phyloP scores from a whole-genome alignment of 2,888 invertebrate genomes.

The Escarpia spicata region DNA sequence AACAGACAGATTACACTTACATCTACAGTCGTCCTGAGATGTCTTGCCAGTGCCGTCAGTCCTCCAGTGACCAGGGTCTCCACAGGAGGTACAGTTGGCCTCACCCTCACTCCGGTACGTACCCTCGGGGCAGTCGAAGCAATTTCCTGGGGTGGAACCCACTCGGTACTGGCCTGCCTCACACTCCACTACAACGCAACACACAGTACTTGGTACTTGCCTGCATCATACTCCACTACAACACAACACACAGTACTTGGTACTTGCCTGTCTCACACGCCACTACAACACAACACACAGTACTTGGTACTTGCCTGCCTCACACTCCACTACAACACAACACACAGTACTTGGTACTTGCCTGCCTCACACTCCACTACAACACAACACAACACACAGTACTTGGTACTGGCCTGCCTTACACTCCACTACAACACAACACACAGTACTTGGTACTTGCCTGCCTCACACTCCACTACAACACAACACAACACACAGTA shows the following conservation, averaged over 20 bases:
- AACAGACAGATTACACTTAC: not conserved
- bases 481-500: not conserved
- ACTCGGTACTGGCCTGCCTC: not conserved
- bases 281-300: not conserved
- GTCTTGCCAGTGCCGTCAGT: not conserved
- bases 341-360: too few relatives aligned
- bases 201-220: too few relatives aligned
- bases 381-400: too few relatives aligned
- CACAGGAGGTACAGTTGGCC: not conserved
- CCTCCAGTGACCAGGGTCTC: conserved; percentile 20
- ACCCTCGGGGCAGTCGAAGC: not conserved
- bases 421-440: too few relatives aligned
- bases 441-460: not conserved
- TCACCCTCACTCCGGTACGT: not conserved
- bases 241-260: not conserved
- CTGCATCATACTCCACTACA: too few relatives aligned
- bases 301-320: too few relatives aligned
- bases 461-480: not conserved
- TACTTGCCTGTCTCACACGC: not conserved
- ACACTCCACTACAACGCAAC: not conserved
- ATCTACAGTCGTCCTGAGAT: not conserved
- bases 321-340: too few relatives aligned
- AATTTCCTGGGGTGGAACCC: not conserved
- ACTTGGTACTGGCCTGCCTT: too few relatives aligned
- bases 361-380: too few relatives aligned